These are phyloP conservation scores for Sebastes kiyomatsui DNA, from an alignment of 2,797 vertebrate genomes.

Conservation along the genomic window DNA sequence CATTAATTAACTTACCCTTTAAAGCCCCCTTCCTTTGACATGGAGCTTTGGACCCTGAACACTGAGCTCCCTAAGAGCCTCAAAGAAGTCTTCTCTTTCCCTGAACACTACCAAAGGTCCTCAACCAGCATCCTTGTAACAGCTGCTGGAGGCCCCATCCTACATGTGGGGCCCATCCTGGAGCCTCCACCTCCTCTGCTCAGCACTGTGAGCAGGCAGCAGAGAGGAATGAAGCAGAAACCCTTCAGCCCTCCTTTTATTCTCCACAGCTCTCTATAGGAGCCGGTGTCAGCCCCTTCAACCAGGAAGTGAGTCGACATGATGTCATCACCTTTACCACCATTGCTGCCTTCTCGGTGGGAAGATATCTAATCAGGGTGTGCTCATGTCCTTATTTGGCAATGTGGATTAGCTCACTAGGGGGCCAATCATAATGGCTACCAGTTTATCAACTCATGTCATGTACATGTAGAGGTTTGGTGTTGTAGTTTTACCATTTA, in stretches of 20 bases:
- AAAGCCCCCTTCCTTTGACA: neutral
- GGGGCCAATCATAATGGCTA: conserved; percentile 41
- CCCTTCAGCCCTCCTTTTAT: conserved; percentile 77
- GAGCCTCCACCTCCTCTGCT: conserved; percentile 49
- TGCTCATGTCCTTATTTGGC: conserved; percentile 78
- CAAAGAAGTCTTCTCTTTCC: conserved; percentile 21
- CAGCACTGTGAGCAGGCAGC: conserved; percentile 63
- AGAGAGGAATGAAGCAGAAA: conserved; percentile 70
- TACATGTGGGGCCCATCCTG: conserved; percentile 19
- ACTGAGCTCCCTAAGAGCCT: neutral
- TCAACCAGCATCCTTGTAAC: conserved; percentile 23
- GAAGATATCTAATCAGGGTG: conserved; percentile 74
- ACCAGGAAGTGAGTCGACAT: conserved; percentile 98
- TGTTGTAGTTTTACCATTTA: neutral
- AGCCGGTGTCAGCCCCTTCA: conserved; percentile 94
- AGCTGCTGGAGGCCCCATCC: conserved; percentile 31
- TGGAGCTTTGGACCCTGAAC: neutral
- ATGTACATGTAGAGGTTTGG: neutral
- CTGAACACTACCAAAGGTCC: conserved; percentile 13
- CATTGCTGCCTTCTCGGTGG: conserved; percentile 75
- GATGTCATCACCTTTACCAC: conserved; percentile 92
- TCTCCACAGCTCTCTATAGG: conserved; percentile 91
- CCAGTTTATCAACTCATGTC: conserved; percentile 29
- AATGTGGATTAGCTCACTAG: conserved; percentile 44
- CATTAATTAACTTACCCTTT: conserved; percentile 63